phyloP scores from a whole-genome alignment of 2,797 vertebrate genomes.

The Rhodeus uyekii region DNA sequence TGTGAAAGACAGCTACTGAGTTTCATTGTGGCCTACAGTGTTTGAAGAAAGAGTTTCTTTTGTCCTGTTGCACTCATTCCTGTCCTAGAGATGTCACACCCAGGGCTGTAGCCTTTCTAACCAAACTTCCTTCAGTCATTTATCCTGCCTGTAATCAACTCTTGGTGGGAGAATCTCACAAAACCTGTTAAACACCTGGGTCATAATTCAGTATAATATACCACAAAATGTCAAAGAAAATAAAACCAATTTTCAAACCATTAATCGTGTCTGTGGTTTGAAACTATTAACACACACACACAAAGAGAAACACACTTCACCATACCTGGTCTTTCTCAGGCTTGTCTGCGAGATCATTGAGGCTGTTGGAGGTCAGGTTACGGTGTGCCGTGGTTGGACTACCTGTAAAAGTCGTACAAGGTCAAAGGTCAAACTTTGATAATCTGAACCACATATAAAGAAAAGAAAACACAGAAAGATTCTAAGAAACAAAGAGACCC shows the following conservation, averaged over 20 bases:
- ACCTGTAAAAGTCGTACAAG: conserved; percentile 72
- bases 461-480: not conserved
- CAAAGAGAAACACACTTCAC: conserved; percentile 18
- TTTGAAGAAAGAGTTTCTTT: conserved; percentile 1
- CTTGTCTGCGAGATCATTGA: conserved; percentile 96
- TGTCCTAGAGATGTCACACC: conserved; percentile 6
- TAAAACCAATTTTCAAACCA: not conserved
- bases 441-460: too few species aligned
- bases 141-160: not conserved
- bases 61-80: not conserved
- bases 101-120: not conserved
- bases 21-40: conserved; percentile 6
- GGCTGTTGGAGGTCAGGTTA: conserved; percentile 94
- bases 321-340: conserved; percentile 97
- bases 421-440: conserved; percentile 41
- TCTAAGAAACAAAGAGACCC: not conserved
- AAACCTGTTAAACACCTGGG: not conserved
- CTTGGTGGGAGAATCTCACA: conserved; percentile 9
- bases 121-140: not conserved
- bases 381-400: conserved; percentile 89
- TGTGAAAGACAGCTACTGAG: conserved; percentile 1
- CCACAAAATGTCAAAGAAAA: not conserved
- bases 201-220: not conserved
- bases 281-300: too few species aligned
- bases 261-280: too few species aligned